Percentiles rank a stretch among this genome's conserved stretches.
These are phyloP conservation scores for Drosophila saltans DNA, from an alignment of 1,140 invertebrate genomes.

Conservation along the genomic window DNA sequence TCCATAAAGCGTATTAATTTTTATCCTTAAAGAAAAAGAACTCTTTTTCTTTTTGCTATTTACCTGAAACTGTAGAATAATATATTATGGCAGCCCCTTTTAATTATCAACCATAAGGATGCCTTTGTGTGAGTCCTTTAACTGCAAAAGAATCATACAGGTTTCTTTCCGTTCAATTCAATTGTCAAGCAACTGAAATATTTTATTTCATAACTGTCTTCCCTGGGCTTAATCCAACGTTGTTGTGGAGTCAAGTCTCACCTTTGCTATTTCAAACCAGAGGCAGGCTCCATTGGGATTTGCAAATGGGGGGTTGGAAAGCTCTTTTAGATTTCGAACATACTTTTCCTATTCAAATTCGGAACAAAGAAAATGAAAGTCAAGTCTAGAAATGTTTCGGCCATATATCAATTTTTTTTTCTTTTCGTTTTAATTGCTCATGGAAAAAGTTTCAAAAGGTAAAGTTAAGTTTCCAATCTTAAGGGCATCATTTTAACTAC, in stretches of 20 bases:
- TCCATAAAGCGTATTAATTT: constrained; percentile 77
- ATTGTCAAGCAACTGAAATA: constrained; percentile 53
- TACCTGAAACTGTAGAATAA: neutral
- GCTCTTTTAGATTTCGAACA: no score
- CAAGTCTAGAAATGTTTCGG: neutral
- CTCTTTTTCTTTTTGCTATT: neutral
- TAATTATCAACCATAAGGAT: constrained; percentile 14
- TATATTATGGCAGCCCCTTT: constrained; percentile 13
- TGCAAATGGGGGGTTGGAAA: no score
- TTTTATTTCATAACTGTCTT: constrained; percentile 64
- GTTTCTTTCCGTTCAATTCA: neutral
- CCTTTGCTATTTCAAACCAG: neutral
- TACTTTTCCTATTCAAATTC: no score
- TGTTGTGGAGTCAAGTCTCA: neutral
- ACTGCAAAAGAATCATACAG: neutral
- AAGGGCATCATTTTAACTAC: neutral
- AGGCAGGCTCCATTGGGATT: neutral
- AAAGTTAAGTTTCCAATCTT: neutral
- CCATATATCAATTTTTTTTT: no score
- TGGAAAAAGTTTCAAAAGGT: neutral
- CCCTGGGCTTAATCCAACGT: neutral
- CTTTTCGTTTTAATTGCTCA: constrained; percentile 4
- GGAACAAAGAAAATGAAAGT: neutral
- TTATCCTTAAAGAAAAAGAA: constrained; percentile 20
- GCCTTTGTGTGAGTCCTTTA: neutral